These are phyloP conservation scores for Megaptera novaeangliae DNA, from an alignment of 2,113 vertebrate genomes.

Conservation along the genomic window DNA sequence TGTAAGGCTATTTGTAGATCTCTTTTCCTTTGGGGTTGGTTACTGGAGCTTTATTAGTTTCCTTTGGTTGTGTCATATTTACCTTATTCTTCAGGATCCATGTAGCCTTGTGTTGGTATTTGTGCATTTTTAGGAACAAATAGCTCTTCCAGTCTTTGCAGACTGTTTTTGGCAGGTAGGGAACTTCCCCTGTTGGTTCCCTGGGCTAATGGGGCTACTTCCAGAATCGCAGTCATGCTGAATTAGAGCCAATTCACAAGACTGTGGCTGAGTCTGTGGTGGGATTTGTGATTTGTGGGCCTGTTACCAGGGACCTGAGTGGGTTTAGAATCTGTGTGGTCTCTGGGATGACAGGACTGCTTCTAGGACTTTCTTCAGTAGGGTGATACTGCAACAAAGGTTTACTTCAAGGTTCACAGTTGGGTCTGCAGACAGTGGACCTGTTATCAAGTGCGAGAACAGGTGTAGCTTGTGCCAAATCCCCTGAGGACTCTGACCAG, in stretches of 20 bases:
- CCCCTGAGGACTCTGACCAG: too few species aligned
- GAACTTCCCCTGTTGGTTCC: too few species aligned
- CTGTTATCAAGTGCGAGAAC: not conserved
- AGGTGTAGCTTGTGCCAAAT: not conserved
- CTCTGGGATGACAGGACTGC: not conserved
- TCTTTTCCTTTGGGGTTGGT: too few species aligned
- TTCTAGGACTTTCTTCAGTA: not conserved
- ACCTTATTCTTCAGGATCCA: too few species aligned
- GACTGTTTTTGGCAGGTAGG: too few species aligned
- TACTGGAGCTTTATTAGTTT: too few species aligned
- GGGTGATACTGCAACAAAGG: not conserved
- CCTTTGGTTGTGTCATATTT: too few species aligned
- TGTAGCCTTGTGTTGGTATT: too few species aligned
- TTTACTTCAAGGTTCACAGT: not conserved
- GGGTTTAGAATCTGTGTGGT: not conserved
- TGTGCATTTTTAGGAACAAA: too few species aligned
- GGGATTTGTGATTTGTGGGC: not conserved
- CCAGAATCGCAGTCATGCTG: not conserved
- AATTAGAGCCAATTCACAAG: not conserved
- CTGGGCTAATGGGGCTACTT: not conserved
- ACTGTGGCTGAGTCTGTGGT: not conserved
- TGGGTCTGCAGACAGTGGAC: not conserved
- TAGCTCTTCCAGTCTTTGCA: too few species aligned
- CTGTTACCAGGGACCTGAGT: not conserved
- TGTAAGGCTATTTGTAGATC: too few species aligned